These are phyloP conservation scores for Scaptomyza tumidula DNA, from an alignment of 2,888 invertebrate genomes.

Conservation along the genomic window DNA sequence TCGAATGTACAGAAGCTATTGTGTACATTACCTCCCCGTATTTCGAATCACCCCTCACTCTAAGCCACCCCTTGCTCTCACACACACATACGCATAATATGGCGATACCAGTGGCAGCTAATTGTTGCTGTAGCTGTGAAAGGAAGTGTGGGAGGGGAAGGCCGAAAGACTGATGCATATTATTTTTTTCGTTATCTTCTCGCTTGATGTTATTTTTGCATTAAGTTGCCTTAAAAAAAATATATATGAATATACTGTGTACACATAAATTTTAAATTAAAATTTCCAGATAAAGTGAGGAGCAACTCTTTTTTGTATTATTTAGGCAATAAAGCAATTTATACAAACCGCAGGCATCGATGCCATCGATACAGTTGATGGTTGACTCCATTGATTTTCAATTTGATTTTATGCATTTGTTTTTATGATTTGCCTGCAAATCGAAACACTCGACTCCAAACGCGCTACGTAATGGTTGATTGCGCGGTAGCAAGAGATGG, in stretches of 20 bases:
- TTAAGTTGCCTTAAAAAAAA: constrained; percentile 33
- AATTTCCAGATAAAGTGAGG: constrained; percentile 3
- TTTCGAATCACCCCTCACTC: background rate
- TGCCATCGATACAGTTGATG: constrained; percentile 67
- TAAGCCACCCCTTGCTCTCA: background rate
- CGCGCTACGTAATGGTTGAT: constrained; percentile 74
- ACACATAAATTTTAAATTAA: constrained; percentile 22
- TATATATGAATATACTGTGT: background rate
- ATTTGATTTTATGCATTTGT: constrained; percentile 77
- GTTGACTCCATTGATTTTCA: constrained; percentile 74
- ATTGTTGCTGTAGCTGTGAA: constrained; percentile 29
- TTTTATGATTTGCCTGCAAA: constrained; percentile 78
- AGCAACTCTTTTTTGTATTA: constrained; percentile 60
- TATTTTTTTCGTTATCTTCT: constrained; percentile 8
- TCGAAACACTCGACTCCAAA: constrained; percentile 76
- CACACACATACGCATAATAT: constrained; percentile 12
- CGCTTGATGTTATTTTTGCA: constrained; percentile 53
- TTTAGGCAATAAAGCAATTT: constrained; percentile 66
- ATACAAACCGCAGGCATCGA: constrained; percentile 67
- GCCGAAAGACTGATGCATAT: background rate
- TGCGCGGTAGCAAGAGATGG: constrained; percentile 37
- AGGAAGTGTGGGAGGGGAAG: background rate
- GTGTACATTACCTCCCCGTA: constrained; percentile 22
- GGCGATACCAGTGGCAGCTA: constrained; percentile 14
- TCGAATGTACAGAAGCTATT: constrained; percentile 67